These are phyloP conservation scores for Shargacucullia verbasci DNA, from an alignment of 2,888 invertebrate genomes.

Conservation along the genomic window DNA sequence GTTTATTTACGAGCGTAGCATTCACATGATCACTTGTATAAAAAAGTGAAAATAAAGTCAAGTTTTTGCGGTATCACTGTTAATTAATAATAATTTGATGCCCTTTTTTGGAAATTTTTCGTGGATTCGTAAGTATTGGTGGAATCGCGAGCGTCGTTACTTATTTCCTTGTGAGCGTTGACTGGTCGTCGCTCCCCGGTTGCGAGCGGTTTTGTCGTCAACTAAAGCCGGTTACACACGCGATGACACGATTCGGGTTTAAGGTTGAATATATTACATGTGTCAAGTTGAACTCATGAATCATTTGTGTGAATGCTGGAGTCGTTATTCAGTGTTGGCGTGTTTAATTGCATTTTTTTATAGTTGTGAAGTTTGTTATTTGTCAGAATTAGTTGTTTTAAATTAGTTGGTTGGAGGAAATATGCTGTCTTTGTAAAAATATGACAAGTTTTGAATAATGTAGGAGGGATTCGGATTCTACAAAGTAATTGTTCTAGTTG, in stretches of 20 bases:
- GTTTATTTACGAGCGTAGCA: conserved; percentile 31
- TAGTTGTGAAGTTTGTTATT: conserved; percentile 20
- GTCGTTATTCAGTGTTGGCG: conserved; percentile 14
- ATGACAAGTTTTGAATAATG: too few relatives aligned
- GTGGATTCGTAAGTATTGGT: conserved; percentile 28
- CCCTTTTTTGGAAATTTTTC: conserved; percentile 16
- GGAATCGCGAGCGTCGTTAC: conserved; percentile 60
- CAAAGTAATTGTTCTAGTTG: too few relatives aligned
- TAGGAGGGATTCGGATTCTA: too few relatives aligned
- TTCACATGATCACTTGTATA: conserved; percentile 31
- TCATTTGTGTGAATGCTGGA: conserved; percentile 28
- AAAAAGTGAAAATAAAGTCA: conserved; percentile 6
- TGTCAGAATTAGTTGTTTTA: conserved; percentile 3
- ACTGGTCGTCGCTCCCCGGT: conserved; percentile 70
- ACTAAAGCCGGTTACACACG: conserved; percentile 69
- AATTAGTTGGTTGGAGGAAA: neutral
- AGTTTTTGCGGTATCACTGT: conserved; percentile 15
- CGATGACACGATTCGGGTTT: conserved; percentile 61
- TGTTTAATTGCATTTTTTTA: conserved; percentile 32
- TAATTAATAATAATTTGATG: neutral
- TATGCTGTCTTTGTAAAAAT: neutral
- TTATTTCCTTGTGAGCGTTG: conserved; percentile 64
- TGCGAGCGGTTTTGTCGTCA: conserved; percentile 74
- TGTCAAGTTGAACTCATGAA: conserved; percentile 55
- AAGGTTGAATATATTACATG: conserved; percentile 58